A percentile compares a stretch with the other conserved stretches of the same genome.
Conservation (phyloP, 2,888 invertebrate species). For the Xestia ashworthii region DNA sequence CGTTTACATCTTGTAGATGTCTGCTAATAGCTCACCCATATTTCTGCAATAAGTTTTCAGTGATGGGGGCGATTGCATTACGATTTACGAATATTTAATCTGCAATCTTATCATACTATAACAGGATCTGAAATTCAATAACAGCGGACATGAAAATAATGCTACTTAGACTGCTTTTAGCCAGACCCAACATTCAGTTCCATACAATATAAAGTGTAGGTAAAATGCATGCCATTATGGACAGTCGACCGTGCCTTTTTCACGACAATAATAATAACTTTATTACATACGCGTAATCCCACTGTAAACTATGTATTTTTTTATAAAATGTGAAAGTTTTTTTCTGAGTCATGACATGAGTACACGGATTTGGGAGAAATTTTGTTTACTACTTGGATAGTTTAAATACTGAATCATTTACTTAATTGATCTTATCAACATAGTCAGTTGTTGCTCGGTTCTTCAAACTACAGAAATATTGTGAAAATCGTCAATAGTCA, state of each 20-base stretch:
- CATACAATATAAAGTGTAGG: constrained; percentile 19
- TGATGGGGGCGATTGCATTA: not conserved
- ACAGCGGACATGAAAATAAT: constrained; percentile 48
- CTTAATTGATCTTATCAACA: not conserved
- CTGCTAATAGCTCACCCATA: not conserved
- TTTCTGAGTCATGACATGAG: constrained; percentile 35
- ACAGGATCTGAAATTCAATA: constrained; percentile 28
- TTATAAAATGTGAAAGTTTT: constrained; percentile 40
- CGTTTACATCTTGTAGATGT: too few relatives aligned
- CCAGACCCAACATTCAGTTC: constrained; percentile 44
- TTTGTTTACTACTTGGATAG: constrained; percentile 1
- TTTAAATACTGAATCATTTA: not conserved
- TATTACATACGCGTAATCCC: constrained; percentile 5
- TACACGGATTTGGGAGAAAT: constrained; percentile 4
- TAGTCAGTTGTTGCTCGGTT: not conserved
- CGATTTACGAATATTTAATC: constrained; percentile 16
- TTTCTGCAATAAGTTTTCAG: not conserved
- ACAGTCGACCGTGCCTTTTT: constrained; percentile 39
- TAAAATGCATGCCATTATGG: constrained; percentile 47
- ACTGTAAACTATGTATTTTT: constrained; percentile 21
- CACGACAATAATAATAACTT: constrained; percentile 46
- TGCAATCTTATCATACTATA: constrained; percentile 17
- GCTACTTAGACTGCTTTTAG: constrained; percentile 54
- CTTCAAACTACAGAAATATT: not conserved
- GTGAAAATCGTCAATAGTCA: not conserved